Base-by-base conservation (phyloP, 2,888 invertebrate species). In the Merodon equestris region DNA sequence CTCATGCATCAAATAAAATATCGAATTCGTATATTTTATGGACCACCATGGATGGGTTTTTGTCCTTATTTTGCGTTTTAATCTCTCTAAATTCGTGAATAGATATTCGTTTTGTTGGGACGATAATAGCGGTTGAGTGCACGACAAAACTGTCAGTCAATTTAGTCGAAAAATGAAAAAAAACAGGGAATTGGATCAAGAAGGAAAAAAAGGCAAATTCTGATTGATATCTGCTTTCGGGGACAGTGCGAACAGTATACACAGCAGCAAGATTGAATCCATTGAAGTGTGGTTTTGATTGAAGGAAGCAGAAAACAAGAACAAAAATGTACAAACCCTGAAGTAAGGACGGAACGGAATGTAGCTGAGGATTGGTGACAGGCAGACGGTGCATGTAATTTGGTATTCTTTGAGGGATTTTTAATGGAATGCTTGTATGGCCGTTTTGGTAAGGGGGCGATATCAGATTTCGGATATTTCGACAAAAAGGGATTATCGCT, bases 141-240 rank as follows among this genome's bases (percentile, higher is more conserved):
- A 64, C 54, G 74, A 68, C 64, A 79, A 50, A 74, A 70, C 68
- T 70, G 79, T 79, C 79, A 64, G 74, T 79, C 74, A 74, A 70
- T 58, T 54, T 74, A 64, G 60, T 64, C 64, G 44, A 45, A 27
- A 9, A 10, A 13, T 40, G 27, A 1, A 53, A 60, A 50, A 60
- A 50, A 66, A 48, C 12, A 10, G 13, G 34, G 5, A 57, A 27
- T 27, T 12, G 17, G 27, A 58, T 19, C 10, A 42, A 58, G 19
- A 45, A 19, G 42, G 40, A 45, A 44, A 14, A 17, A 51, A 58
- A 40, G 50, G n/a, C 61, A 53, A 67, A 38, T 7, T 27, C 63
- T 63, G 77, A 77, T 73, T 68, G 73, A 77, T 70, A 70, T 70
- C 75, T 63, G 56, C 54, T 64, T 68, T 61, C 40, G 73, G 67